phyloP scores from a whole-genome alignment of 1,140 invertebrate species.

The Heliconius himera region DNA sequence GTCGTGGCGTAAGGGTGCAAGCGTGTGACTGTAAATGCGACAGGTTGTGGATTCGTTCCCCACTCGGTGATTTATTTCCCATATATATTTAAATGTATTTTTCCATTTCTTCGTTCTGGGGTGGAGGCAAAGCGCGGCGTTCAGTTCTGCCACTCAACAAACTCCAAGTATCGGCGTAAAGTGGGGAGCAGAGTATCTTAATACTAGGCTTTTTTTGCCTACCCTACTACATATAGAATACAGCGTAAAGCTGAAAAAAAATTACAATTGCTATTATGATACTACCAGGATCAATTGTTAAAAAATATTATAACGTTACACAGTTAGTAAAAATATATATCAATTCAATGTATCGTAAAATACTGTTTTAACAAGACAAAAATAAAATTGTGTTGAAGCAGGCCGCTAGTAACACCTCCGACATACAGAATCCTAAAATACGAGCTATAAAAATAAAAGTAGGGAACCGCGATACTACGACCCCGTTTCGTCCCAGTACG shows the following conservation, averaged over 20 bases:
- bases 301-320: not conserved
- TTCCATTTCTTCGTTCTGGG: too few relatives aligned
- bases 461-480: conserved; percentile 53
- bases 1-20: too few relatives aligned
- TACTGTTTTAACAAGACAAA: conserved; percentile 14
- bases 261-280: too few relatives aligned
- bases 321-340: not conserved
- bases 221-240: not conserved
- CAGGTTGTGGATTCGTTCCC: too few relatives aligned
- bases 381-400: conserved; percentile 35
- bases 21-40: too few relatives aligned
- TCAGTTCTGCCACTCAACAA: too few relatives aligned
- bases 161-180: too few relatives aligned
- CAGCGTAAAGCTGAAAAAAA: not conserved
- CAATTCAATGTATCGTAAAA: not conserved
- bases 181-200: not conserved
- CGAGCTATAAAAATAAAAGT: conserved; percentile 54
- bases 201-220: not conserved
- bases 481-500: conserved; percentile 58
- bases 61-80: too few relatives aligned
- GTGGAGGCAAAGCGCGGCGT: too few relatives aligned
- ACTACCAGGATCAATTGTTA: too few relatives aligned
- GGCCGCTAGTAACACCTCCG: conserved; percentile 37
- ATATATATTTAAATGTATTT: too few relatives aligned
- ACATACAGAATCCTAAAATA: conserved; percentile 44